Percentiles rank a stretch among this genome's conserved stretches.
Conservation (phyloP, 2,888 invertebrate species). For the Dryocosmus kuriphilus region DNA sequence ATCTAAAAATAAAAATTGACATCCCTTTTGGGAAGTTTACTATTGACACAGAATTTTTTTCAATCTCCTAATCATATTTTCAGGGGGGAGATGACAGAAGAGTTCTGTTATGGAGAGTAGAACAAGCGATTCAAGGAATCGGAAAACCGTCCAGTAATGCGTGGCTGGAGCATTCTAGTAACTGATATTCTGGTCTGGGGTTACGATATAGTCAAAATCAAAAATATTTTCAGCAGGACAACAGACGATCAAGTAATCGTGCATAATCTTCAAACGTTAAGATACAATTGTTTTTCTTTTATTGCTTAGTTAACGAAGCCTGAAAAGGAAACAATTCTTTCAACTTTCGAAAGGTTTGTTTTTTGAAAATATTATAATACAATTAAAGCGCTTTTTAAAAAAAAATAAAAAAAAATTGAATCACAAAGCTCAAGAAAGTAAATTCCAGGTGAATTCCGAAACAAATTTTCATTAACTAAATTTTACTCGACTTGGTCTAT, state of each 20-base stretch:
- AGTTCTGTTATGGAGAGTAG: conserved; percentile 93
- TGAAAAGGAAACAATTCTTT: too few relatives aligned
- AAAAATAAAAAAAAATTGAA: too few relatives aligned
- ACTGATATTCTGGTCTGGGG: conserved; percentile 96
- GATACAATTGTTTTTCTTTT: conserved; percentile 57
- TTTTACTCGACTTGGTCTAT: too few relatives aligned
- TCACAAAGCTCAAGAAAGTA: too few relatives aligned
- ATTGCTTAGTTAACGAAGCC: neutral
- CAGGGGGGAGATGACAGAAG: conserved; percentile 97
- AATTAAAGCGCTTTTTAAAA: too few relatives aligned
- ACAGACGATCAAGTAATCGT: conserved; percentile 96
- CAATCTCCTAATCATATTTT: conserved; percentile 52
- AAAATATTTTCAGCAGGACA: conserved; percentile 95
- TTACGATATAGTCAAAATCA: conserved; percentile 87
- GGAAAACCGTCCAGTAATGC: conserved; percentile 85
- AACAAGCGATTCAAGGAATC: conserved; percentile 84
- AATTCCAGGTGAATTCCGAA: too few relatives aligned
- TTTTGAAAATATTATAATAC: too few relatives aligned
- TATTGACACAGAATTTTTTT: neutral
- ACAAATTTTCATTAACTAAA: too few relatives aligned
- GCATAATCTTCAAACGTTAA: conserved; percentile 91
- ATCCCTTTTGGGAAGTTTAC: neutral
- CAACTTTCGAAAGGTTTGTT: too few relatives aligned
- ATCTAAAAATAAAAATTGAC: neutral
- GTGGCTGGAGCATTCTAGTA: conserved; percentile 92